These are phyloP conservation scores for Neuroterus valhalla DNA, from an alignment of 1,140 invertebrate species.

Conservation along the genomic window DNA sequence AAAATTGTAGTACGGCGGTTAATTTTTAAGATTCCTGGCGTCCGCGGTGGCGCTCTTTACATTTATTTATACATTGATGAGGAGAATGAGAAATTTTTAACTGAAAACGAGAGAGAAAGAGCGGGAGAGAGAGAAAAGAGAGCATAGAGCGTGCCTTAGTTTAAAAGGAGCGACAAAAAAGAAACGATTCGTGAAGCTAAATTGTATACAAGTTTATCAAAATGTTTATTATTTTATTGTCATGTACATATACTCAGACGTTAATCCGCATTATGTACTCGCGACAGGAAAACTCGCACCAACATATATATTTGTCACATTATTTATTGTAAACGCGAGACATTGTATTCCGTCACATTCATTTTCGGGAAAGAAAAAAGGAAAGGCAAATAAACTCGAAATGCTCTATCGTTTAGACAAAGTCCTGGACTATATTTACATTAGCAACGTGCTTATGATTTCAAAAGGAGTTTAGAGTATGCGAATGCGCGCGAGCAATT, in stretches of 20 bases:
- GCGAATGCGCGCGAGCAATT: constrained; percentile 64
- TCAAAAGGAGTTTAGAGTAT: constrained; percentile 50
- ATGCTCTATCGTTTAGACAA: constrained; percentile 42
- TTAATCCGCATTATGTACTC: constrained; percentile 57
- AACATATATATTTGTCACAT: constrained; percentile 48
- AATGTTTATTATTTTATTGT: constrained; percentile 48
- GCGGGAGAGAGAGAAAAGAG: constrained; percentile 45
- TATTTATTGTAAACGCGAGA: constrained; percentile 67
- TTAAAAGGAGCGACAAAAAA: constrained; percentile 43
- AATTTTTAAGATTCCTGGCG: constrained; percentile 50
- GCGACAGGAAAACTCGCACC: constrained; percentile 43
- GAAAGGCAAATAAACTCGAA: constrained; percentile 57
- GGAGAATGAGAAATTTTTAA: constrained; percentile 49
- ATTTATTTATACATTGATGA: constrained; percentile 66
- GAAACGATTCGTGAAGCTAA: constrained; percentile 54
- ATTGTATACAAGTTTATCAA: constrained; percentile 56
- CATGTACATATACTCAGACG: constrained; percentile 57
- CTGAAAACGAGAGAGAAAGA: neutral
- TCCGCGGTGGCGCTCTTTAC: constrained; percentile 31
- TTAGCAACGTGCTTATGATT: constrained; percentile 29
- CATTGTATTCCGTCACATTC: constrained; percentile 37
- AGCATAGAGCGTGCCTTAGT: constrained; percentile 72
- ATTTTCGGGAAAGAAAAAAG: constrained; percentile 32
- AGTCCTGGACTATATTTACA: neutral
- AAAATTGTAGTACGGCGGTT: constrained; percentile 55